phyloP scores from a whole-genome alignment of 2,888 invertebrate genomes.

The Acronicta psi region DNA sequence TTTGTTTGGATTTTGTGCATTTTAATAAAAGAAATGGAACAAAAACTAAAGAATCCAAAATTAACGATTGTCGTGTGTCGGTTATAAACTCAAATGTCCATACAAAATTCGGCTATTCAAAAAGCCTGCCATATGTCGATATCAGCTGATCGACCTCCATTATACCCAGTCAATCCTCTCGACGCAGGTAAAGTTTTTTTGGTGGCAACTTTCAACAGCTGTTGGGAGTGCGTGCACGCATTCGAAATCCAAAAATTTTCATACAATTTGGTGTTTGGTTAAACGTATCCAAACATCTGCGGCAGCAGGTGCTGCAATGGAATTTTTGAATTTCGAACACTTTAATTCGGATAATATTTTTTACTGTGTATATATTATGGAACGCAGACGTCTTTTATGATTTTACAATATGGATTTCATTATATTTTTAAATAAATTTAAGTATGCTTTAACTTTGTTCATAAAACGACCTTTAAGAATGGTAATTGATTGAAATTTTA shows the following conservation, averaged over 20 bases:
- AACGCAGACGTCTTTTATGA: slow-evolving; percentile 14
- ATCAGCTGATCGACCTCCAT: slow-evolving; percentile 75
- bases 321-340: slow-evolving; percentile 71
- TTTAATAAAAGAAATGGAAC: slow-evolving; percentile 10
- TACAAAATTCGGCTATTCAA: slow-evolving; percentile 33
- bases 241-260: slow-evolving; percentile 75
- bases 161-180: slow-evolving; percentile 58
- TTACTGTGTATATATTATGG: slow-evolving; percentile 22
- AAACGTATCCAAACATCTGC: slow-evolving; percentile 79
- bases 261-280: slow-evolving; percentile 68
- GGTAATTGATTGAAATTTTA: slow-evolving; percentile 8
- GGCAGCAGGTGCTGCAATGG: slow-evolving; percentile 76
- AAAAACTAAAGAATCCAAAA: slow-evolving; percentile 20
- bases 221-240: slow-evolving; percentile 72
- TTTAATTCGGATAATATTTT: slow-evolving; percentile 26
- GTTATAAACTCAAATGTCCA: slow-evolving; percentile 23
- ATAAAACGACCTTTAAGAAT: slow-evolving; percentile 17
- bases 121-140: slow-evolving; percentile 60
- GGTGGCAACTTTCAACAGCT: slow-evolving; percentile 74
- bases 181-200: slow-evolving; percentile 73
- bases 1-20: slow-evolving; percentile 4
- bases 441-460: slow-evolving; percentile 1
- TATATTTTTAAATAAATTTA: slow-evolving; percentile 9
- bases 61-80: slow-evolving; percentile 48
- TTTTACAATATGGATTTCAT: slow-evolving; percentile 19